Evolutionary conservation across 1,140 invertebrate genomes (phyloP), one percentile per base, ranked within the genome.

Genomic region (Chionoecetes opilio): DNA sequence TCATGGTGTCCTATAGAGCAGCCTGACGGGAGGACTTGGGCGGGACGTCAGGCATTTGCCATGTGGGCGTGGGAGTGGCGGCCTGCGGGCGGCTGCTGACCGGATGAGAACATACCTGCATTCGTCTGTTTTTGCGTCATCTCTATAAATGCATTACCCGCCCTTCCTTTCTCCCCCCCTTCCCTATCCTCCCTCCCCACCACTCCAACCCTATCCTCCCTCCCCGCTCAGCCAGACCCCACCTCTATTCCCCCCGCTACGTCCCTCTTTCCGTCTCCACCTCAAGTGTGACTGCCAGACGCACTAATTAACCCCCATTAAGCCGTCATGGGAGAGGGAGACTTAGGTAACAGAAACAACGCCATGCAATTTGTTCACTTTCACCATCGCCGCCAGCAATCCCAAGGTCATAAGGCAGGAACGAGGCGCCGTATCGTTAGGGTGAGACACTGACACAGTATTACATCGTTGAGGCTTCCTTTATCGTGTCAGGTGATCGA

Each of bases 61-160:
- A 75, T 75, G 63, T n/a, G 63, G 63, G 63, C 21, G 63, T 75
- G 63, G 63, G 53, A 3, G 53, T 75, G 9, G 11, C 11, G 63
- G n/a, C 21, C 3, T 5, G n/a, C 63, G 21, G 63, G n/a, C n/a
- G 63, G 26, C 63, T 26, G 63, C 63, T 75, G 63, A 75, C 63
- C 63, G 63, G 63, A 75, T 75, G 63, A 21, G 8, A 75, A 75
- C 63, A 75, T 26, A 75, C 63, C 63, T 75, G 85, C 37, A 35
- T 87, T 87, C 37, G 21, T 32, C 85, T 87, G 34, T 87, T 87
- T 87, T 37, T 87, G 85, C 85, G 32, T 38, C 85, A 87, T n/a
- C 88, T 38, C 37, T 46, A 26, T 46, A n/a, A 31, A 90, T 90
- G 63, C 63, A n/a, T 75, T 21, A 17, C 91, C 63, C 53, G 37